Evolutionary conservation across 2,113 vertebrate species (phyloP).

Genomic region (Anolis sagrei): DNA sequence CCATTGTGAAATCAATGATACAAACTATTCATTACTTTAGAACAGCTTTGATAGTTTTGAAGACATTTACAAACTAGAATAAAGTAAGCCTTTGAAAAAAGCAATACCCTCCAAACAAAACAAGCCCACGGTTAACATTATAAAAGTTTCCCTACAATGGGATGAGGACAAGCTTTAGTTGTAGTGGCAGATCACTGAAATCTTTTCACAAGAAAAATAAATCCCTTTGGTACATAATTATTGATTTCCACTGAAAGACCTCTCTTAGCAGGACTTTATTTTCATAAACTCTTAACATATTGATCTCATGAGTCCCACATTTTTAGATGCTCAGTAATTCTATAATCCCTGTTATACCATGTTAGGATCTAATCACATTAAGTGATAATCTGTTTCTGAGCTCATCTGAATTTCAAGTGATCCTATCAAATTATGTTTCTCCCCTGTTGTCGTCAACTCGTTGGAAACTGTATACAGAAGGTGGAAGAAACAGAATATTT

Average conservation of each 20-base stretch:
- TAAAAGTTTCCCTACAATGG: background rate
- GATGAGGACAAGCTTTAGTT: conserved; percentile 24
- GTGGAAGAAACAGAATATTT: no score
- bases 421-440: no score
- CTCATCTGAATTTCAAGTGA: no score
- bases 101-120: background rate
- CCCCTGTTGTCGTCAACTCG: no score
- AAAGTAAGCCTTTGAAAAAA: background rate
- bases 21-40: background rate
- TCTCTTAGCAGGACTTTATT: conserved; percentile 44
- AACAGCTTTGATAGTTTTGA: background rate
- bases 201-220: conserved; percentile 39
- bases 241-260: conserved; percentile 33
- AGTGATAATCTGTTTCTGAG: no score
- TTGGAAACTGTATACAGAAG: no score
- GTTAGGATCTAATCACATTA: background rate
- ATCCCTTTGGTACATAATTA: conserved; percentile 37
- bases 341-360: background rate
- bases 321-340: conserved; percentile 42
- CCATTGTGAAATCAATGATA: background rate
- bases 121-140: background rate
- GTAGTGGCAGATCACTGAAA: background rate
- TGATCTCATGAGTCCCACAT: background rate
- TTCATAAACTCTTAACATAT: conserved; percentile 47
- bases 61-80: background rate